Conservation (phyloP, 1,140 invertebrate species). For the Hirudo medicinalis region DNA sequence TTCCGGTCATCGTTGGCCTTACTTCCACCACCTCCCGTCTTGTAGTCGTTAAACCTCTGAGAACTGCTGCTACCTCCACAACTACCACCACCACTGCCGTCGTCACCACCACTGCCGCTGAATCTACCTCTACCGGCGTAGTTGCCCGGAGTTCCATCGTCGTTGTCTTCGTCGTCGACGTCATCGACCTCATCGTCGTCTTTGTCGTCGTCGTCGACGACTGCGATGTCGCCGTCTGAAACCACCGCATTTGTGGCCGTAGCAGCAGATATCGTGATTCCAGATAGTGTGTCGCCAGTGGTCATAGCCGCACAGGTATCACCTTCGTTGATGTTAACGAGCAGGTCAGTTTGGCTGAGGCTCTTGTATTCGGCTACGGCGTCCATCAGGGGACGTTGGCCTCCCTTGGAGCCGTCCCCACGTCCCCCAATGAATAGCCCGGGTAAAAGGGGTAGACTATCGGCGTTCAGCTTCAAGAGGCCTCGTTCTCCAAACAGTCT, state of each 20-base stretch:
- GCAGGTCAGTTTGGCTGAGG: too few species aligned
- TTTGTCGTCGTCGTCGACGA: neutral
- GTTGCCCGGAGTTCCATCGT: neutral
- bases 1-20: too few species aligned
- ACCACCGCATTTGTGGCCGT: neutral
- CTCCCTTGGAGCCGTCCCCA: too few species aligned
- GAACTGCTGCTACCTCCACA: too few species aligned
- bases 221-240: neutral
- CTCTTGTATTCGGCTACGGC: too few species aligned
- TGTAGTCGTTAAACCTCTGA: too few species aligned
- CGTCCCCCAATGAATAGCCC: conserved; percentile 16
- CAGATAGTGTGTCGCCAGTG: too few species aligned
- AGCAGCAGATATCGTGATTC: too few species aligned
- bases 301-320: too few species aligned
- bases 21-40: too few species aligned
- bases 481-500: conserved; percentile 57
- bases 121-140: neutral
- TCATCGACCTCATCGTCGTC: neutral
- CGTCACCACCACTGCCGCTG: neutral
- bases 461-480: conserved; percentile 33
- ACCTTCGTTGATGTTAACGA: too few species aligned
- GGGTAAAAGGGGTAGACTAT: conserved; percentile 25
- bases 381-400: too few species aligned
- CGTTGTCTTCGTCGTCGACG: neutral
- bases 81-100: conserved; percentile 1